Evolutionary conservation across 2,888 invertebrate species (phyloP), one percentile per base, ranked within the genome.

Genomic region (Drosophila paranaensis): DNA sequence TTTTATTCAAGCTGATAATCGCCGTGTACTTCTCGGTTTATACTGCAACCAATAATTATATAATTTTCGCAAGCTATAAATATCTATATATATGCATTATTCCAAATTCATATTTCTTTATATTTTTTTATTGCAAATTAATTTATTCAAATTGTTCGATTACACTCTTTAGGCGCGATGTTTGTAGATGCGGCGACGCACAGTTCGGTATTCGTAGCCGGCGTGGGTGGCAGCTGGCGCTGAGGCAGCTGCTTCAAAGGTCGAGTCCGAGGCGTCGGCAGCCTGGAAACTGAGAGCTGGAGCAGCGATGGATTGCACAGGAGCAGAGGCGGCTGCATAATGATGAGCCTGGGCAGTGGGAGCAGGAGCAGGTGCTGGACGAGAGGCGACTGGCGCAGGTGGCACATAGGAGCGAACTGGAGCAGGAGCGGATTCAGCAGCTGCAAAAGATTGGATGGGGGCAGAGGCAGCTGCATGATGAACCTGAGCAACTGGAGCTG

Each of bases 141-240:
- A 13, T 40, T n/a, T 20, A 14, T 43, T 20, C n/a, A 25, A 50
- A 54, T 48, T 50, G 14, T 37, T 11, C 14, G 54, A 6, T 6
- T 27, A 54, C 27, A 39, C 9, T 8, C 1, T 11, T 80, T 88
- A 88, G 20, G 76, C 79, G 56, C 90, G 90, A 65, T 79, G 72
- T 55, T 53, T 89, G 64, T 73, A 70, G 61, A 89, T 77, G 56
- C 82, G 79, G 56, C 90, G 88, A 69, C 89, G 89, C 30, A 89
- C 74, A 51, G 84, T 71, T n/a, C 74, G 79, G 79, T 90, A 90
- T 48, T 80, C 71, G 69, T 90, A 88, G 40, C 88, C 90, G 30
- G 67, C 62, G 39, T 53, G 45, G 43, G 63, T 54, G 6, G 67
- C 58, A 37, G 71, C 79, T 3, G 77, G 74, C 14, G 73, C 82